phyloP scores from a whole-genome alignment of 2,888 invertebrate species.

The Noctua pronuba region DNA sequence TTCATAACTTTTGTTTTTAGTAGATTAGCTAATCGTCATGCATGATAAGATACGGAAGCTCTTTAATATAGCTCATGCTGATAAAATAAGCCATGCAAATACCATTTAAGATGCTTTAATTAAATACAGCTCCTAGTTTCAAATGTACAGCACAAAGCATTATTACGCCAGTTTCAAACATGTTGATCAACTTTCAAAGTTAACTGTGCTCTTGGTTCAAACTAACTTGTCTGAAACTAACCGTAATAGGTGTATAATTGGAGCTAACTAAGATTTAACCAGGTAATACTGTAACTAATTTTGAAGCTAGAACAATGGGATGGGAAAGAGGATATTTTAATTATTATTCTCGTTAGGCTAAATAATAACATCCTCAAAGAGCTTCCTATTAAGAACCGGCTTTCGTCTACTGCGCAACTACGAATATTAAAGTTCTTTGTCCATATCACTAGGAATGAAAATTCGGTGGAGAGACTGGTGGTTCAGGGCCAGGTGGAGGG shows the following conservation, averaged over 20 bases:
- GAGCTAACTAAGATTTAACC: conserved; percentile 38
- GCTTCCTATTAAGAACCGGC: too few species aligned
- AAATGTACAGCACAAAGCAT: neutral
- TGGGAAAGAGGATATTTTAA: neutral
- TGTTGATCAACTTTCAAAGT: conserved; percentile 26
- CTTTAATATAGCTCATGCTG: neutral
- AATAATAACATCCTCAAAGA: too few species aligned
- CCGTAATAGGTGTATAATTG: conserved; percentile 35
- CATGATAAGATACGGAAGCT: neutral
- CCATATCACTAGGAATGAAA: too few species aligned
- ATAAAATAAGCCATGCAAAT: too few species aligned
- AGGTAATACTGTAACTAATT: conserved; percentile 20
- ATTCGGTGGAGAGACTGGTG: too few species aligned
- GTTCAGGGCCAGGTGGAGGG: too few species aligned
- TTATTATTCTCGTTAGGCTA: too few species aligned
- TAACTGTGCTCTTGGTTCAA: conserved; percentile 8
- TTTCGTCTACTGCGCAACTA: too few species aligned
- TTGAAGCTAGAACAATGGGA: conserved; percentile 1
- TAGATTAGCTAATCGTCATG: neutral
- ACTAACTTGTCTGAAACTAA: conserved; percentile 34
- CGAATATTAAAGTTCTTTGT: too few species aligned
- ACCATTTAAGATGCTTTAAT: neutral
- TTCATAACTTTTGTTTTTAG: too few species aligned
- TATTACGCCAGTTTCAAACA: conserved; percentile 33
- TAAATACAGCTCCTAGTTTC: neutral